Evolutionary conservation across 2,888 invertebrate species (phyloP).

Genomic region (Theristus sp.): DNA sequence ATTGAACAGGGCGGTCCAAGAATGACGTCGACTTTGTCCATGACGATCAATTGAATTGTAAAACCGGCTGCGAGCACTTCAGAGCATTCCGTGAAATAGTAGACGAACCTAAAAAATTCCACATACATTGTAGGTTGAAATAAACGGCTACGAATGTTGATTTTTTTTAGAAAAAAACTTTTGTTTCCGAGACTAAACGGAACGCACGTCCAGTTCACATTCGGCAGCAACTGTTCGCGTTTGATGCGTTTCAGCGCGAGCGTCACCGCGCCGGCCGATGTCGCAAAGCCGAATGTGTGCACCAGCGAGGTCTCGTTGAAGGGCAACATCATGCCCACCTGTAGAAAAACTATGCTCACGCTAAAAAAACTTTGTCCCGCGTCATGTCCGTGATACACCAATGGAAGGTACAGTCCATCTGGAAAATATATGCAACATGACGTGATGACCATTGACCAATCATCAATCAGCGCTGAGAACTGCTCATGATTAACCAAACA

Average conservation of each 20-base stretch:
- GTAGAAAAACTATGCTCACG: too few species aligned
- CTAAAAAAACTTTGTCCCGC: too few species aligned
- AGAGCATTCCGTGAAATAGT: constrained; percentile 1
- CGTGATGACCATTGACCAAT: too few species aligned
- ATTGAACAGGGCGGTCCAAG: neutral
- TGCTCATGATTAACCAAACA: too few species aligned
- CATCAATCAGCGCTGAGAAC: too few species aligned
- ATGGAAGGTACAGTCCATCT: too few species aligned
- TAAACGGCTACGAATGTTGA: neutral
- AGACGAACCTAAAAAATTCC: neutral
- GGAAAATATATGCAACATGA: too few species aligned
- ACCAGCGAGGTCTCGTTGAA: neutral
- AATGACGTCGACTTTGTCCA: constrained; percentile 2
- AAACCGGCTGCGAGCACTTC: constrained; percentile 1
- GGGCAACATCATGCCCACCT: neutral
- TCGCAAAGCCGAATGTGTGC: neutral
- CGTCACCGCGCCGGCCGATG: neutral
- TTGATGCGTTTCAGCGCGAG: neutral
- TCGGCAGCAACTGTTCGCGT: neutral
- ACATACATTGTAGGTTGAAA: too few species aligned
- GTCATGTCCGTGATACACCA: too few species aligned
- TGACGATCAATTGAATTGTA: neutral
- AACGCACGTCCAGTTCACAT: neutral
- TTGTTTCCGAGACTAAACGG: neutral
- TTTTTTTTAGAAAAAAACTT: neutral